Evolutionary conservation across 2,888 invertebrate genomes (phyloP).

Genomic region (Apodemia duryi): DNA sequence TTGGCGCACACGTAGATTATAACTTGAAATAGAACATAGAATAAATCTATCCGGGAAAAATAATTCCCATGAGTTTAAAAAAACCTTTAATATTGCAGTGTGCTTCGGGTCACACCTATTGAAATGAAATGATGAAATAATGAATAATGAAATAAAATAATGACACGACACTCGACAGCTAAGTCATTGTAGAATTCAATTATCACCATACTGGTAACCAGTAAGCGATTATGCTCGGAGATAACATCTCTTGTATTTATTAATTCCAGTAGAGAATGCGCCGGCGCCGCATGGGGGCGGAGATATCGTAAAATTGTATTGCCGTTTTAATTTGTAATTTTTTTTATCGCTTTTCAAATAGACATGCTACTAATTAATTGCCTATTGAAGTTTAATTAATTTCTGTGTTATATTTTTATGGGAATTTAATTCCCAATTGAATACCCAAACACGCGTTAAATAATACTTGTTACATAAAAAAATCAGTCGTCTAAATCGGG

Average conservation of each 20-base stretch:
- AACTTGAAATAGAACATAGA: no score
- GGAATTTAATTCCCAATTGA: no score
- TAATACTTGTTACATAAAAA: no score
- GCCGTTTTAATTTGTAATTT: constrained; percentile 14
- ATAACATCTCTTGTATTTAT: constrained; percentile 20
- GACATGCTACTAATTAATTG: constrained; percentile 3
- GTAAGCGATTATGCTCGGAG: constrained; percentile 15
- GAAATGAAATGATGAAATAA: background rate
- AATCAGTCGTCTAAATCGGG: no score
- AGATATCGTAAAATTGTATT: constrained; percentile 17
- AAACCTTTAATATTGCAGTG: background rate
- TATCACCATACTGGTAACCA: constrained; percentile 19
- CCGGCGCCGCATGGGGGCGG: constrained; percentile 20
- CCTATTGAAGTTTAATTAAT: constrained; percentile 1
- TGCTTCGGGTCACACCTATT: background rate
- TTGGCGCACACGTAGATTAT: no score
- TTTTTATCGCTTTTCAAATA: constrained; percentile 10
- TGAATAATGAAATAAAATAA: constrained; percentile 5
- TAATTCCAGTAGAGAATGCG: constrained; percentile 4
- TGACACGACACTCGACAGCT: constrained; percentile 17
- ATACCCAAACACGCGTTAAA: no score
- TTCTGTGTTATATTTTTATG: background rate
- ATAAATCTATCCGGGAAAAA: no score
- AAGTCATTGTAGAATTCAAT: constrained; percentile 18
- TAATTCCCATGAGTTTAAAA: no score